These are phyloP conservation scores for Smithornis capensis DNA, from an alignment of 2,113 vertebrate genomes.

Conservation along the genomic window DNA sequence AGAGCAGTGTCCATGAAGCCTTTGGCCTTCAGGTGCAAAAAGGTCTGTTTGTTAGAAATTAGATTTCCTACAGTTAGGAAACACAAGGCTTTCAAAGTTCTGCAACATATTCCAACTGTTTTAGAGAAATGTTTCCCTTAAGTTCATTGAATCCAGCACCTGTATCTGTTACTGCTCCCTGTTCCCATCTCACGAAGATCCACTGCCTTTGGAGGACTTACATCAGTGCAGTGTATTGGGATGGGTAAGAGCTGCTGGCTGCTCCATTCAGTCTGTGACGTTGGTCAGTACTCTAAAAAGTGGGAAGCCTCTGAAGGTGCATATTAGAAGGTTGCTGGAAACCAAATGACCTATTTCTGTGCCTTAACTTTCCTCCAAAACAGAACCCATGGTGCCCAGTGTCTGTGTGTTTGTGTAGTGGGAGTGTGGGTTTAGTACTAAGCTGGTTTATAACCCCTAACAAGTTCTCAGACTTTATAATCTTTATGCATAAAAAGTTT, in stretches of 20 bases:
- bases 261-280: background rate
- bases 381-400: background rate
- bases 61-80: background rate
- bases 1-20: background rate
- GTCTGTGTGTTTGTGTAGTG: background rate
- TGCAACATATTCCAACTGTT: rapidly evolving
- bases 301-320: background rate
- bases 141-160: background rate
- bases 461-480: background rate
- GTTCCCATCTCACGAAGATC: background rate
- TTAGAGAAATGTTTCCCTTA: background rate
- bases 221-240: background rate
- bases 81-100: background rate
- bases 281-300: background rate
- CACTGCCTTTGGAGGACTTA: background rate
- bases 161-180: background rate
- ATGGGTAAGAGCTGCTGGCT: background rate
- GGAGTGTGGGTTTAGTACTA: background rate
- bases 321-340: background rate
- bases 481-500: background rate
- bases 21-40: background rate
- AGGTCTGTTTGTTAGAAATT: background rate
- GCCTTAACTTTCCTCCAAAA: background rate
- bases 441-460: background rate
- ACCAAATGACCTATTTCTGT: background rate